Base-by-base conservation (phyloP, 2,797 vertebrate genomes). In the Macroramphosus scolopax region DNA sequence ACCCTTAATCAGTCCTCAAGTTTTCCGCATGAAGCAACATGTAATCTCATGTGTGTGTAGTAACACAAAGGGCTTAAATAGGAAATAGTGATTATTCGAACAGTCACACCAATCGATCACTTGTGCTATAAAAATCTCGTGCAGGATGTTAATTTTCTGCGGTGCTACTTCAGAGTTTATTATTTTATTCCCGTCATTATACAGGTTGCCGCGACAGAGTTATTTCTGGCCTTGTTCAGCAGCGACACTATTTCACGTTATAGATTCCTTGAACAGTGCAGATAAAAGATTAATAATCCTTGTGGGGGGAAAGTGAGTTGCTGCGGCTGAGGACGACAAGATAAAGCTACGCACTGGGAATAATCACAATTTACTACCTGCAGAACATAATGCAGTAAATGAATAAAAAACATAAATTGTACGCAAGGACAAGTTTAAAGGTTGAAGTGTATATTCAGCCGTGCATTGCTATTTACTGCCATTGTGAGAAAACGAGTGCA, bases 221-320 rank as follows among this genome's bases (percentile, higher is more conserved):
- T 58, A 60, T 76, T 35, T 29, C 12, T 46, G 44, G 48, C 39
- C 41, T 67, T 55, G 44, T 70, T 68, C 37, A 44, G 34, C 33
- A 13, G 39, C 44, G 66, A 57, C 76, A 71, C 65, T 10, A 77
- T 73, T 72, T 80, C 38, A 68, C 56, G 54, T 63, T 63, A 61
- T 81, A 76, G 59, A 71, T 69, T 76, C 70, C 72, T 55, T 44
- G 55, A 61, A 78, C 67, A 44, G 53, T 72, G 76, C 58, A 52
- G 57, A 78, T 81, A 72, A 70, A 81, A 80, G 28, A 72, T 78
- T 77, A 79, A 81, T 83, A 62, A 68, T 61, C 60, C 67, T 68
- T 60, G 45, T 55, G 49, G 59, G 59, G 26, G n/a, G n/a, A 38
- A 59, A 74, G 32, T 47, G 15, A 57, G 56, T 53, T 68, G 58